Percentiles rank a stretch among this genome's conserved stretches.
These are phyloP conservation scores for Drosophila trapezifrons DNA, from an alignment of 1,140 invertebrate genomes.

Conservation along the genomic window DNA sequence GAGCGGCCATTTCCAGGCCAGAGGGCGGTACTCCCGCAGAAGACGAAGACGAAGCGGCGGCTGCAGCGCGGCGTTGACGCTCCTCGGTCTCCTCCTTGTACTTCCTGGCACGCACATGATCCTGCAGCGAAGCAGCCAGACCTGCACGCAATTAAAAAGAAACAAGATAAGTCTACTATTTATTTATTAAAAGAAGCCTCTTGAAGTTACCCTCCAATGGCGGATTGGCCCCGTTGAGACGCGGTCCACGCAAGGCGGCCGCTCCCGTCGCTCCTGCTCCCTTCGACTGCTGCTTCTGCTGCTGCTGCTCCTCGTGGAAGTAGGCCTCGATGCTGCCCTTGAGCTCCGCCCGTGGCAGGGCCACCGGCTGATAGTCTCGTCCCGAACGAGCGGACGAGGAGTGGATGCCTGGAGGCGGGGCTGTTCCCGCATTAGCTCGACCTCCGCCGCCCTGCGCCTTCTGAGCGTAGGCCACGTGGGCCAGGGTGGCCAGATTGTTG, in stretches of 20 bases:
- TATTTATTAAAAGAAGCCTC: neutral
- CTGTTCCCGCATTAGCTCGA: slow-evolving; percentile 26
- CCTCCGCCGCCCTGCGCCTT: slow-evolving; percentile 48
- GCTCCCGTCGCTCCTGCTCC: slow-evolving; percentile 22
- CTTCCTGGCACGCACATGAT: slow-evolving; percentile 89
- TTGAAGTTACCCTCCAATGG: slow-evolving; percentile 76
- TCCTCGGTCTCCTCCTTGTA: slow-evolving; percentile 86
- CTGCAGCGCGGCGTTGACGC: slow-evolving; percentile 67
- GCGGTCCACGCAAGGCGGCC: slow-evolving; percentile 46
- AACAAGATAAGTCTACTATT: neutral
- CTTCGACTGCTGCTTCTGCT: slow-evolving; percentile 62
- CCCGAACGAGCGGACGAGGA: slow-evolving; percentile 33
- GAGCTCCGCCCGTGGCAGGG: slow-evolving; percentile 89
- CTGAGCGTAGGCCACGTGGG: slow-evolving; percentile 85
- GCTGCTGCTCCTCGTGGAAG: slow-evolving; percentile 87
- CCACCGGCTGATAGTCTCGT: slow-evolving; percentile 85
- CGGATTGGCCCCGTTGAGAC: slow-evolving; percentile 78
- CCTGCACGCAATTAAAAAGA: slow-evolving; percentile 85
- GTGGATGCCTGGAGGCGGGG: slow-evolving; percentile 19
- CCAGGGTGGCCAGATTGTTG: slow-evolving; percentile 88
- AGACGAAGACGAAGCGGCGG: slow-evolving; percentile 46
- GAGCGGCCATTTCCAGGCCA: slow-evolving; percentile 38
- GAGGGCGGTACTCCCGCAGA: slow-evolving; percentile 22
- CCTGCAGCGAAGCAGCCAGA: slow-evolving; percentile 92
- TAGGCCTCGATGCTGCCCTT: slow-evolving; percentile 90